A percentile compares a stretch with the other conserved stretches of the same genome.
These are phyloP conservation scores for Zaprionus kolodkinae DNA, from an alignment of 1,140 invertebrate genomes.

Conservation along the genomic window DNA sequence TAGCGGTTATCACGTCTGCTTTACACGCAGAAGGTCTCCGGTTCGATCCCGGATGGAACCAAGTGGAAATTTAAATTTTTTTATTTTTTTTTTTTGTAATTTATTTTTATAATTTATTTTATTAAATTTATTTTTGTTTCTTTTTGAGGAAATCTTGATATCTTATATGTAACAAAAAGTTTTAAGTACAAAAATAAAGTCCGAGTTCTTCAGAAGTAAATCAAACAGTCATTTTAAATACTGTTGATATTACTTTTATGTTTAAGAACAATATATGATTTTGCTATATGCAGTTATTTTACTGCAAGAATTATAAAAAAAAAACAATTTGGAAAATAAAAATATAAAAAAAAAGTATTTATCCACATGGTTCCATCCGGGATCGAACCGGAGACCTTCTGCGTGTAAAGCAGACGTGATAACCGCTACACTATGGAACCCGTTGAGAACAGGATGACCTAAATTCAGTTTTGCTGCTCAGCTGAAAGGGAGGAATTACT, in stretches of 20 bases:
- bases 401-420: constrained; percentile 88
- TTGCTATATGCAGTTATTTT: too few species aligned
- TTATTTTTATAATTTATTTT: neutral
- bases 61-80: constrained; percentile 49
- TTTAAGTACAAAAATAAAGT: too few species aligned
- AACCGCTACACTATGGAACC: constrained; percentile 86
- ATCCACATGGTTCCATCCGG: constrained; percentile 86
- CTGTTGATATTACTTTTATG: too few species aligned
- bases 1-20: constrained; percentile 88
- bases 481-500: neutral
- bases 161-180: too few species aligned
- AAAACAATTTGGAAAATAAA: neutral
- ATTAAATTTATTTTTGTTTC: neutral
- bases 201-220: too few species aligned
- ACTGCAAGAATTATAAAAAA: neutral
- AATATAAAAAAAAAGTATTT: neutral
- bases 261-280: too few species aligned
- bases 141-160: too few species aligned
- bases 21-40: constrained; percentile 88
- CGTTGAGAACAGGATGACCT: neutral
- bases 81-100: constrained; percentile 3
- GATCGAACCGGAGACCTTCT: constrained; percentile 88
- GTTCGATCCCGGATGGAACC: constrained; percentile 88
- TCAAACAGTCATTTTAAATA: too few species aligned
- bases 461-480: constrained; percentile 57